Conservation (phyloP, 2,797 vertebrate genomes). For the Petrocephalus schoutedeni region DNA sequence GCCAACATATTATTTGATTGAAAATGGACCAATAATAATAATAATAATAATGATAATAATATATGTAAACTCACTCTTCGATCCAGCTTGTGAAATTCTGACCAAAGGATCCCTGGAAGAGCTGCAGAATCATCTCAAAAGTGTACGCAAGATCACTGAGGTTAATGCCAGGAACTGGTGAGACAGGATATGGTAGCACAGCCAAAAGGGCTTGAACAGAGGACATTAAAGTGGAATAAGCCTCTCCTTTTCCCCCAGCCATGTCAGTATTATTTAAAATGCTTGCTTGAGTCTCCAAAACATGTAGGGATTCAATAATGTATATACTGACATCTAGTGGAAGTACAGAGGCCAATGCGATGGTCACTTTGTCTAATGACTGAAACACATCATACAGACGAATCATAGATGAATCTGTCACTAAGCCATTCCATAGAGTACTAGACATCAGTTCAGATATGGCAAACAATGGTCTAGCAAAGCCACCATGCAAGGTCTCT, state of each 20-base stretch:
- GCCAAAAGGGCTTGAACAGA: slow-evolving; percentile 34
- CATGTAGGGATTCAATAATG: slow-evolving; percentile 33
- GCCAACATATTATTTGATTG: neutral
- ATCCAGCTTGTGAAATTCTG: slow-evolving; percentile 42
- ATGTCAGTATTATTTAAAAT: slow-evolving; percentile 32
- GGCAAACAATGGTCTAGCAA: slow-evolving; percentile 27
- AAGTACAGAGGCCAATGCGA: slow-evolving; percentile 26
- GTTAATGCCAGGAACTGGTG: slow-evolving; percentile 17
- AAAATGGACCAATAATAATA: neutral
- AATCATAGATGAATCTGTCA: slow-evolving; percentile 11
- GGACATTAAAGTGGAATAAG: slow-evolving; percentile 16
- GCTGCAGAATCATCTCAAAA: slow-evolving; percentile 30
- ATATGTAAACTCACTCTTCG: slow-evolving; percentile 37
- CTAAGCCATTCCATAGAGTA: slow-evolving; percentile 34
- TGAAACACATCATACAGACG: slow-evolving; percentile 26
- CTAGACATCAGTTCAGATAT: slow-evolving; percentile 35
- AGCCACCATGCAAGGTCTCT: slow-evolving; percentile 6
- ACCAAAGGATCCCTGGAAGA: slow-evolving; percentile 16
- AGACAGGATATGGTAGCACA: slow-evolving; percentile 17
- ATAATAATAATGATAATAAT: neutral
- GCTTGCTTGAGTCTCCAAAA: slow-evolving; percentile 33
- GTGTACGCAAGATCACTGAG: slow-evolving; percentile 31
- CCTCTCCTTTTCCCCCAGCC: slow-evolving; percentile 13
- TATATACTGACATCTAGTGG: slow-evolving; percentile 27
- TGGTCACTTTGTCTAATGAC: slow-evolving; percentile 25